phyloP scores from a whole-genome alignment of 2,888 invertebrate species.

The Iselma pallidipennis region DNA sequence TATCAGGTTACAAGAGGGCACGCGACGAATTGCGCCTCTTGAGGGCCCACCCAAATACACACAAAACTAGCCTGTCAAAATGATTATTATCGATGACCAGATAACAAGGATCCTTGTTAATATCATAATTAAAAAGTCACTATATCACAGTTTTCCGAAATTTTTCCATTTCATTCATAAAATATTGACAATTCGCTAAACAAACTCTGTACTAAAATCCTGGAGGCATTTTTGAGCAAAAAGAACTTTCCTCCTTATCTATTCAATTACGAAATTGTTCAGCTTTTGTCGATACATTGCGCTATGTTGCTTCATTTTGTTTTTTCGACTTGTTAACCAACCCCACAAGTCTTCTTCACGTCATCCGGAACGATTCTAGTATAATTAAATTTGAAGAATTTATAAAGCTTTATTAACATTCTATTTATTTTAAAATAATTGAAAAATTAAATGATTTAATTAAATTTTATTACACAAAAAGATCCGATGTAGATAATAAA shows the following conservation, averaged over 20 bases:
- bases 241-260: neutral
- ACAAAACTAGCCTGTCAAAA: neutral
- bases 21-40: constrained; percentile 19
- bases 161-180: too few relatives aligned
- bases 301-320: constrained; percentile 10
- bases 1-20: constrained; percentile 32
- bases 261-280: constrained; percentile 24
- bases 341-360: too few relatives aligned
- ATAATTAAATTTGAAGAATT: constrained; percentile 15
- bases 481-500: neutral
- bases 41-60: constrained; percentile 1
- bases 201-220: constrained; percentile 16
- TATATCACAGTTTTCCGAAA: neutral
- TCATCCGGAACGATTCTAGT: neutral
- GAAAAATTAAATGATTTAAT: constrained; percentile 14
- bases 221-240: constrained; percentile 13
- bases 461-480: constrained; percentile 6
- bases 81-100: neutral
- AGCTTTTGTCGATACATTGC: constrained; percentile 19
- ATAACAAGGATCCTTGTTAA: neutral
- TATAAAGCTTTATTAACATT: constrained; percentile 17
- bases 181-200: constrained; percentile 10
- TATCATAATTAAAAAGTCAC: neutral
- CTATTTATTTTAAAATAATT: constrained; percentile 5
- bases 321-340: neutral